These are phyloP conservation scores for Neosilurus mollespiculum DNA, from an alignment of 2,797 vertebrate genomes.

Conservation along the genomic window DNA sequence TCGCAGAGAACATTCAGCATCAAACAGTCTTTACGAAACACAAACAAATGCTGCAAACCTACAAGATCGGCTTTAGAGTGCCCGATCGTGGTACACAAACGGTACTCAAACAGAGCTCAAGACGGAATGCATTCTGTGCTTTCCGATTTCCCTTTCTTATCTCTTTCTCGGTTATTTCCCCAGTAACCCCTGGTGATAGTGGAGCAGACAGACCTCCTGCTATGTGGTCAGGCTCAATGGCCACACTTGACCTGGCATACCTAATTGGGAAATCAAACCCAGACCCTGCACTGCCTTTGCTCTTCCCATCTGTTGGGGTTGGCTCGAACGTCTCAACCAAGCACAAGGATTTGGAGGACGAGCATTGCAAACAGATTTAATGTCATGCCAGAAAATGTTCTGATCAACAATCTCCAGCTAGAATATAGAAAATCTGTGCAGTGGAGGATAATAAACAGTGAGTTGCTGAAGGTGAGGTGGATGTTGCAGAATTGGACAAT, in stretches of 20 bases:
- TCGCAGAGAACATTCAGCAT: not conserved
- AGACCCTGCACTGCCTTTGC: slow-evolving; percentile 73
- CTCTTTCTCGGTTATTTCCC: not conserved
- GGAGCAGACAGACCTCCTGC: slow-evolving; percentile 30
- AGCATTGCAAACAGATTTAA: slow-evolving; percentile 71
- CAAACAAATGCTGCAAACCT: not conserved
- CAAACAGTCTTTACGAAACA: not conserved
- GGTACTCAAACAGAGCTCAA: not conserved
- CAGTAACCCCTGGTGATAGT: slow-evolving; percentile 25
- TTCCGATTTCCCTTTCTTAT: not conserved
- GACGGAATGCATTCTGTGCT: not conserved
- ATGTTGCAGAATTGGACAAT: too few relatives aligned
- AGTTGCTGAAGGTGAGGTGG: too few relatives aligned
- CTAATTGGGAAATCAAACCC: slow-evolving; percentile 68
- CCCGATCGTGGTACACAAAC: not conserved
- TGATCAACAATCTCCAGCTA: slow-evolving; percentile 64
- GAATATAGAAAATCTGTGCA: not conserved
- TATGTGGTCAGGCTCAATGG: slow-evolving; percentile 60
- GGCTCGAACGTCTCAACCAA: slow-evolving; percentile 68
- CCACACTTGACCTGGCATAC: slow-evolving; percentile 66
- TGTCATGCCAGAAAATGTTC: slow-evolving; percentile 69
- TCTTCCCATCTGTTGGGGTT: slow-evolving; percentile 82
- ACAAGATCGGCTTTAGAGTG: slow-evolving; percentile 4
- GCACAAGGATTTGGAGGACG: slow-evolving; percentile 67
- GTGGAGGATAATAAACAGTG: not conserved